A percentile compares a stretch with the other conserved stretches of the same genome.
These are phyloP conservation scores for Poecilia gillii DNA, from an alignment of 2,797 vertebrate genomes.

Conservation along the genomic window DNA sequence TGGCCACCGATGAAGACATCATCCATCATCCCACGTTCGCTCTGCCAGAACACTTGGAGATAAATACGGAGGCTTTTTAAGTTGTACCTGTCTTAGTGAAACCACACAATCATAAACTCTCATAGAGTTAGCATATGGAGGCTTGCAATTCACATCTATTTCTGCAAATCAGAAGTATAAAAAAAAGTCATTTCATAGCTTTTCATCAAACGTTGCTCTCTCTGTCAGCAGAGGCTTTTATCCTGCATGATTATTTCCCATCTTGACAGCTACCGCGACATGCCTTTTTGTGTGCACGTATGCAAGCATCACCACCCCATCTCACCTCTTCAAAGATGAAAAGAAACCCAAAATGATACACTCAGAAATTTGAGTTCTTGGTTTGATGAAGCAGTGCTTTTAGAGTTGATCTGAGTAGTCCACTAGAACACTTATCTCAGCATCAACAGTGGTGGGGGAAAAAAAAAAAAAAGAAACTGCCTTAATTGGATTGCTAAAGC, in stretches of 20 bases:
- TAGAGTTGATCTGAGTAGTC: slow-evolving; percentile 70
- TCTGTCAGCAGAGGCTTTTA: slow-evolving; percentile 61
- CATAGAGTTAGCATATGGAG: slow-evolving; percentile 28
- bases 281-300: slow-evolving; percentile 16
- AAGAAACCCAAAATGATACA: slow-evolving; percentile 68
- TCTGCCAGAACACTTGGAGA: slow-evolving; percentile 75
- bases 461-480: slow-evolving; percentile 40
- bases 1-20: slow-evolving; percentile 79
- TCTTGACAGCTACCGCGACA: slow-evolving; percentile 38
- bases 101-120: slow-evolving; percentile 63
- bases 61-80: slow-evolving; percentile 76
- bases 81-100: slow-evolving; percentile 73
- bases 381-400: slow-evolving; percentile 76
- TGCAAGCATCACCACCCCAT: slow-evolving; percentile 22
- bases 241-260: slow-evolving; percentile 64
- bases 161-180: slow-evolving; percentile 61
- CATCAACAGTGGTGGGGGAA: slow-evolving; percentile 63
- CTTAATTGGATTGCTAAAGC: slow-evolving; percentile 77
- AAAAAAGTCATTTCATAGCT: slow-evolving; percentile 43
- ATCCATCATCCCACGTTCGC: slow-evolving; percentile 78
- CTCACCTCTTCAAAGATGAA: slow-evolving; percentile 54
- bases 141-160: slow-evolving; percentile 51
- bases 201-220: slow-evolving; percentile 62
- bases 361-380: slow-evolving; percentile 70
- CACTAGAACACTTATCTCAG: slow-evolving; percentile 72